Conservation (phyloP, 2,797 vertebrate species). For the Mycteria americana region DNA sequence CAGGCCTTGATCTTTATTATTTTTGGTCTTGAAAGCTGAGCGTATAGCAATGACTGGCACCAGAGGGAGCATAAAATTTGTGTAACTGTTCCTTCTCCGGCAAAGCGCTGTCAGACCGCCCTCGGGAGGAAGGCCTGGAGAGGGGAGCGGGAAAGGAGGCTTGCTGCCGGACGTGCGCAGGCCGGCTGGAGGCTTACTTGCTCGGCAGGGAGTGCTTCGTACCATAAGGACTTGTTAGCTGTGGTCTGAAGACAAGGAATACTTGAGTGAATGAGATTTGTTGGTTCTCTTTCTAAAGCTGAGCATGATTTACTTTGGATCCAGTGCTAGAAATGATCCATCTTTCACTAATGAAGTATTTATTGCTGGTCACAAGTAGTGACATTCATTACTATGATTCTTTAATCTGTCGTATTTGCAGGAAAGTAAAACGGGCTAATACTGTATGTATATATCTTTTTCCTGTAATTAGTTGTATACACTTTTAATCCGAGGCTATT, state of each 20-base stretch:
- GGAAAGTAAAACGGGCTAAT: background rate
- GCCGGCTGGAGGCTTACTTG: background rate
- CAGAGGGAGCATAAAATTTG: background rate
- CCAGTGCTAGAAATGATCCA: background rate
- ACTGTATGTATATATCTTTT: background rate
- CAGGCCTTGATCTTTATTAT: background rate
- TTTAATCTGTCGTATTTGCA: background rate
- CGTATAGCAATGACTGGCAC: background rate
- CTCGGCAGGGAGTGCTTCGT: background rate
- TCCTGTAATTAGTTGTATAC: background rate
- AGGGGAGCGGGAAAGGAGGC: background rate
- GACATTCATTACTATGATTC: background rate
- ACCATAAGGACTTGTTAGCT: background rate
- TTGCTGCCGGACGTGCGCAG: accelerated
- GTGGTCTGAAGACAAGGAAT: background rate
- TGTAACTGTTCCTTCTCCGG: background rate
- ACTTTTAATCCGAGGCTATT: background rate
- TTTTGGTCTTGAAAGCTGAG: background rate
- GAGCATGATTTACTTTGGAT: background rate
- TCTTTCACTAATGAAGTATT: background rate
- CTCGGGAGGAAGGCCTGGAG: background rate
- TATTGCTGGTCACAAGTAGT: background rate
- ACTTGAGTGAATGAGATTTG: too few species aligned
- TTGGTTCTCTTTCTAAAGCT: background rate
- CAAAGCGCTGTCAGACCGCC: background rate